A percentile compares a stretch with the other conserved stretches of the same genome.
Conservation (phyloP, 2,888 invertebrate genomes). For the Myopa testacea region DNA sequence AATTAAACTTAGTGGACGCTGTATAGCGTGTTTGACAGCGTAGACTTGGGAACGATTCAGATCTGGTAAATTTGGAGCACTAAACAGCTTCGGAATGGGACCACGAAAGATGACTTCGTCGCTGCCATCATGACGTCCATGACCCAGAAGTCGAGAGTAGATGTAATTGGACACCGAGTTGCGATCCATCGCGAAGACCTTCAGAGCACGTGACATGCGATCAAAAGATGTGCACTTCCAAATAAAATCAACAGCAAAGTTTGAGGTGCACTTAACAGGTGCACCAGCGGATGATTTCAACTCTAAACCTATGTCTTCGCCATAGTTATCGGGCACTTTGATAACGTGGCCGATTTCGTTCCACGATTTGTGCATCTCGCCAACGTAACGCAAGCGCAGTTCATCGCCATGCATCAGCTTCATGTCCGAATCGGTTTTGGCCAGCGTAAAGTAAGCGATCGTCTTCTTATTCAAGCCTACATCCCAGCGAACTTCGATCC, state of each 20-base stretch:
- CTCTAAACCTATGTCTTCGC: slow-evolving; percentile 98
- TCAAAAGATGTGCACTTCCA: slow-evolving; percentile 99
- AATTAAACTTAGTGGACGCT: slow-evolving; percentile 94
- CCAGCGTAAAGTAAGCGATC: slow-evolving; percentile 96
- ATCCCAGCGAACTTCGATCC: slow-evolving; percentile 98
- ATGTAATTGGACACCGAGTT: slow-evolving; percentile 97
- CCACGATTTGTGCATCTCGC: slow-evolving; percentile 95
- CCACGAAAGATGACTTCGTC: slow-evolving; percentile 91
- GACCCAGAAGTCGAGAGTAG: slow-evolving; percentile 95
- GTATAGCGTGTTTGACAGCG: slow-evolving; percentile 97
- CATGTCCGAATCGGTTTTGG: slow-evolving; percentile 98
- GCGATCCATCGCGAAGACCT: slow-evolving; percentile 96
- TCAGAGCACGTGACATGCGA: slow-evolving; percentile 94
- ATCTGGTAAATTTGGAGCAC: slow-evolving; percentile 97
- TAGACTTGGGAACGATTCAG: slow-evolving; percentile 97
- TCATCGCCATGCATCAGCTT: slow-evolving; percentile 99
- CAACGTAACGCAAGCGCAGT: slow-evolving; percentile 89
- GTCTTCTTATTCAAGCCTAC: slow-evolving; percentile 98
- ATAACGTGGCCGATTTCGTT: slow-evolving; percentile 98
- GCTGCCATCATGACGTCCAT: slow-evolving; percentile 93
- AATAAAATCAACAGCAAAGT: slow-evolving; percentile 98
- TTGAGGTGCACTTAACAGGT: slow-evolving; percentile 92
- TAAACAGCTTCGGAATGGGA: slow-evolving; percentile 94
- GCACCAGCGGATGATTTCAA: slow-evolving; percentile 92
- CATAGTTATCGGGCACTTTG: slow-evolving; percentile 94